A percentile compares a stretch with the other conserved stretches of the same genome.
Evolutionary conservation across 1,140 invertebrate genomes (phyloP).

Genomic region (Batillaria attramentaria): DNA sequence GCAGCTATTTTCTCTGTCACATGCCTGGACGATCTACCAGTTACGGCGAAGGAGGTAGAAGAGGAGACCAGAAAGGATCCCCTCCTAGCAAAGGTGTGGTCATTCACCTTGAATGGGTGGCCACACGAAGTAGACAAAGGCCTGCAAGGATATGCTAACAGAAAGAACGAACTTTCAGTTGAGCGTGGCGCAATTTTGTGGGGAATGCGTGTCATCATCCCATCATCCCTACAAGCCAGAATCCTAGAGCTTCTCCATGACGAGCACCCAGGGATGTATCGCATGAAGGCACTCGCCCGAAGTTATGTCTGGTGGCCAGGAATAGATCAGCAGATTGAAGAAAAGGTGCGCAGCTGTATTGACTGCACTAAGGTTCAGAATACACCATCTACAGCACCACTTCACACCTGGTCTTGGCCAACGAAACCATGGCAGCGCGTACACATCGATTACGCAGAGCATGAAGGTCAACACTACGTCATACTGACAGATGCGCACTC

Average conservation of each 20-base stretch:
- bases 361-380: conserved; percentile 59
- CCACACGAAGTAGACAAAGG: background rate
- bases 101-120: conserved; percentile 27
- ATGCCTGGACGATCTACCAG: conserved; percentile 38
- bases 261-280: conserved; percentile 73
- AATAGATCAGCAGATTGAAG: conserved; percentile 70
- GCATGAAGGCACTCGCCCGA: conserved; percentile 75
- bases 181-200: conserved; percentile 45
- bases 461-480: background rate
- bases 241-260: conserved; percentile 71
- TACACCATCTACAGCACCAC: conserved; percentile 32
- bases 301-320: conserved; percentile 75
- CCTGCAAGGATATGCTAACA: conserved; percentile 35
- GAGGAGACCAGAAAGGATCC: conserved; percentile 30
- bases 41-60: conserved; percentile 21
- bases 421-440: conserved; percentile 40
- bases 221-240: conserved; percentile 63
- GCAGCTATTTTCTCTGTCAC: conserved; percentile 3
- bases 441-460: conserved; percentile 54
- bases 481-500: conserved; percentile 72
- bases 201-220: conserved; percentile 64
- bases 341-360: conserved; percentile 62
- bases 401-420: conserved; percentile 47
- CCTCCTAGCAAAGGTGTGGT: conserved; percentile 19
- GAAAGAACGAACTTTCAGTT: conserved; percentile 38